phyloP scores from a whole-genome alignment of 1,140 invertebrate genomes.

The Bombus ignitus region DNA sequence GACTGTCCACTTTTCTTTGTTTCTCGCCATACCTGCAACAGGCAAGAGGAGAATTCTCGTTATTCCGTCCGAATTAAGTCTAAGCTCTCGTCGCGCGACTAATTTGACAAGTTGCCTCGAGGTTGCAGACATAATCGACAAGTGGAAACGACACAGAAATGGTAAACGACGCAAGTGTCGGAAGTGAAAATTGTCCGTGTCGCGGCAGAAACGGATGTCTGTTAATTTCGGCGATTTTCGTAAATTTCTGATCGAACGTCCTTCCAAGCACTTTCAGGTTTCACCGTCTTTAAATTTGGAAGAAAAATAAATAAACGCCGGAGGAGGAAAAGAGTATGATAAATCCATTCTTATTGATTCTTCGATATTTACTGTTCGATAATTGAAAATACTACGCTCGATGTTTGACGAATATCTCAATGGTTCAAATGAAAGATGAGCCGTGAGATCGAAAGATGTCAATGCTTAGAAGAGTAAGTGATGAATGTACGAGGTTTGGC shows the following conservation, averaged over 20 bases:
- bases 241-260: background rate
- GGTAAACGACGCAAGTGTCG: background rate
- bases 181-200: background rate
- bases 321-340: background rate
- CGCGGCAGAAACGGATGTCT: too few species aligned
- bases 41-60: too few species aligned
- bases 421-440: too few species aligned
- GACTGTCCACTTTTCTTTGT: conserved; percentile 87
- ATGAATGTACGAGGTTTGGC: too few species aligned
- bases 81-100: background rate
- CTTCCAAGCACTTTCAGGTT: background rate
- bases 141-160: background rate
- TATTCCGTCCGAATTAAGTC: background rate
- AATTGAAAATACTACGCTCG: background rate
- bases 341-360: background rate
- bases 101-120: background rate
- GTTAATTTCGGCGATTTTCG: background rate
- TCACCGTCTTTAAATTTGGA: background rate
- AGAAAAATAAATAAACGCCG: background rate
- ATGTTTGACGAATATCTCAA: background rate
- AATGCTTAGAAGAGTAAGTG: too few species aligned
- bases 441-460: too few species aligned
- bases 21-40: conserved; percentile 90
- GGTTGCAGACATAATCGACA: background rate
- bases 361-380: background rate